These are phyloP conservation scores for Cynoglossus semilaevis DNA, from an alignment of 2,113 vertebrate species.

Conservation along the genomic window DNA sequence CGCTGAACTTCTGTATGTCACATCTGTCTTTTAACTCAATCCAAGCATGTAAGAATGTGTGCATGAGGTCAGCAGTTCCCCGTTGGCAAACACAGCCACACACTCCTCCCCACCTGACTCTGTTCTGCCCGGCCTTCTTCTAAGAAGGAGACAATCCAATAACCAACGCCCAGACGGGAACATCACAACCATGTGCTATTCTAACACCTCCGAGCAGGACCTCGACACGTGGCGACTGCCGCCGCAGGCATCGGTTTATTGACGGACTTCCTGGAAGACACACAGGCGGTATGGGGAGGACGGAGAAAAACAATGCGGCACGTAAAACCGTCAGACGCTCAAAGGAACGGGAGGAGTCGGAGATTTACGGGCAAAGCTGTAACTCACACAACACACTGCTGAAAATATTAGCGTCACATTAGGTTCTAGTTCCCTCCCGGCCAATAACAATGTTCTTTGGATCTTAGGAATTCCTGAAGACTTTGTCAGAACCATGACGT, in stretches of 20 bases:
- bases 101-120: not conserved
- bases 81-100: constrained; percentile 6
- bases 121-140: constrained; percentile 24
- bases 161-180: constrained; percentile 56
- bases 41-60: not conserved
- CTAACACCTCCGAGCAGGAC: constrained; percentile 15
- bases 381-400: constrained; percentile 2
- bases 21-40: not conserved
- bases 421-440: not conserved
- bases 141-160: constrained; percentile 46
- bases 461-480: not conserved
- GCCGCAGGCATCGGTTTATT: not conserved
- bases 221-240: constrained; percentile 19
- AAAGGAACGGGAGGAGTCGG: not conserved
- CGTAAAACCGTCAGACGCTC: constrained; percentile 26
- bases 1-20: not conserved
- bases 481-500: not conserved
- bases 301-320: constrained; percentile 26
- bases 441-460: not conserved
- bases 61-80: constrained; percentile 23
- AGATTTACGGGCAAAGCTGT: not conserved
- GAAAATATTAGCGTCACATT: not conserved
- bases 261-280: constrained; percentile 25
- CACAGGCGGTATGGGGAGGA: not conserved
- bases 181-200: constrained; percentile 62